These are phyloP conservation scores for Cynodonichthys magdalenae DNA, from an alignment of 2,797 vertebrate genomes.

Conservation along the genomic window DNA sequence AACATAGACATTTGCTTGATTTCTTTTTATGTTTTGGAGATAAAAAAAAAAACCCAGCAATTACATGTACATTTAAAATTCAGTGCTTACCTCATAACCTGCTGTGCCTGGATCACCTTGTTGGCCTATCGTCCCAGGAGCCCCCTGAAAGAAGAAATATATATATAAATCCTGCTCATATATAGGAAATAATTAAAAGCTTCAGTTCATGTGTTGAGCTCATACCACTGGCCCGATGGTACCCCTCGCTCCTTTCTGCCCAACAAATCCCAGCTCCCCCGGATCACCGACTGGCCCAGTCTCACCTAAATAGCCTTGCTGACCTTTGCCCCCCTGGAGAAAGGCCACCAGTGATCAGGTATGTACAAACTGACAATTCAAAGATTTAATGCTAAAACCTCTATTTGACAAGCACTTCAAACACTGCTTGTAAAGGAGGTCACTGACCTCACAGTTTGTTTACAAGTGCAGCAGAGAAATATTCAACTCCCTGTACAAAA, in stretches of 20 bases:
- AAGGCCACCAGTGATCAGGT: conserved; percentile 22
- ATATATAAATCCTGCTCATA: conserved; percentile 21
- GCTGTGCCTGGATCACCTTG: conserved; percentile 88
- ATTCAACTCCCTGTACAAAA: conserved; percentile 18
- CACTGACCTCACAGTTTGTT: conserved; percentile 29
- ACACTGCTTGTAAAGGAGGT: conserved; percentile 3
- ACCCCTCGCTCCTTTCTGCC: conserved; percentile 93
- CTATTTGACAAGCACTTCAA: conserved; percentile 24
- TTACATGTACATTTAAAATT: not conserved
- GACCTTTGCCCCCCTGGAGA: conserved; percentile 91
- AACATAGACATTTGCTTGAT: not conserved
- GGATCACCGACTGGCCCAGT: conserved; percentile 84
- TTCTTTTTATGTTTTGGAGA: not conserved
- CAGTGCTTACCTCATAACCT: conserved; percentile 87
- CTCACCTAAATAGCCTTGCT: conserved; percentile 90
- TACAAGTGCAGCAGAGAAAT: conserved; percentile 14
- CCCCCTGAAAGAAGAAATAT: conserved; percentile 80
- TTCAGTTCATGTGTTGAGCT: not conserved
- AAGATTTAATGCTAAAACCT: conserved; percentile 29
- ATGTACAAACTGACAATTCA: conserved; percentile 31
- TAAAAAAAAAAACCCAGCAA: not conserved
- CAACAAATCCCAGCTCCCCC: conserved; percentile 86
- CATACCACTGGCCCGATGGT: conserved; percentile 90
- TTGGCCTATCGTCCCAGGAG: conserved; percentile 90
- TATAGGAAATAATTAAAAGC: conserved; percentile 12